A percentile compares a stretch with the other conserved stretches of the same genome.
Conservation (phyloP, 1,140 invertebrate genomes). For the Cydia strobilella region DNA sequence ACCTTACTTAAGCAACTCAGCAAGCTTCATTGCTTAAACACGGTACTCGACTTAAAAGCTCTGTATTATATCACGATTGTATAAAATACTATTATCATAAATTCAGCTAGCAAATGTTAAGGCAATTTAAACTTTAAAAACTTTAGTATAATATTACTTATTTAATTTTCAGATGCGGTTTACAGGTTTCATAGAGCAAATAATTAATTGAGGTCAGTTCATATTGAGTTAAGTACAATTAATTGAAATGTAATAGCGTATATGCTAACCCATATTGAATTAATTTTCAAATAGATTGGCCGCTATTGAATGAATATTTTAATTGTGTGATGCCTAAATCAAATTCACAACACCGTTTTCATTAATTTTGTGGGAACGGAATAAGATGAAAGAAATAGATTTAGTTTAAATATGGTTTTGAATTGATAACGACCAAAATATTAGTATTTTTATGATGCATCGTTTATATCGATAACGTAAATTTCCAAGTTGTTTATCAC, state of each 20-base stretch:
- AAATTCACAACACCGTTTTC: background rate
- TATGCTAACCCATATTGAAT: background rate
- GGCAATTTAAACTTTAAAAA: background rate
- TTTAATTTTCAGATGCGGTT: background rate
- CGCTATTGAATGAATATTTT: background rate
- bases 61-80: too few species aligned
- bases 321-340: background rate
- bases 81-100: too few species aligned
- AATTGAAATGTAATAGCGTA: background rate
- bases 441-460: too few species aligned
- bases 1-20: too few species aligned
- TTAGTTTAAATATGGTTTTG: background rate
- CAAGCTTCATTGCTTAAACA: too few species aligned
- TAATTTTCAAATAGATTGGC: conserved; percentile 5
- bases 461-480: too few species aligned
- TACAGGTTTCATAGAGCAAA: background rate
- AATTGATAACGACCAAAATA: too few species aligned
- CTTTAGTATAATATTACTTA: background rate
- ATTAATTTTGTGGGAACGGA: background rate
- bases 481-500: too few species aligned
- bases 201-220: background rate
- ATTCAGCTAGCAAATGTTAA: background rate
- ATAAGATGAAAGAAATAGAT: background rate
- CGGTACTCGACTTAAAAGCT: too few species aligned
- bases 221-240: background rate